Evolutionary conservation across 2,797 vertebrate genomes (phyloP).

Genomic region (Moxostoma hubbsi): DNA sequence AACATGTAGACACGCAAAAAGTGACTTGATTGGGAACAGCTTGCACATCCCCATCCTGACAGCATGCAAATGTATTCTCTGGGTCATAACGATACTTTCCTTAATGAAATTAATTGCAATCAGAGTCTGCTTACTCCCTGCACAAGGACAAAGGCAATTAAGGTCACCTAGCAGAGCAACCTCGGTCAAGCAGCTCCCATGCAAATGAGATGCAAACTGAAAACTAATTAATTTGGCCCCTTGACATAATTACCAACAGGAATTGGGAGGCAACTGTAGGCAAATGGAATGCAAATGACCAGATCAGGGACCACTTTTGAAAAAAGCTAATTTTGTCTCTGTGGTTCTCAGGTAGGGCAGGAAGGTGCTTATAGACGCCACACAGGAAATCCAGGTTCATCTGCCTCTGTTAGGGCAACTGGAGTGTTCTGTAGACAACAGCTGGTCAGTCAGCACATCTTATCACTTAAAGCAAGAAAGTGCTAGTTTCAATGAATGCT

Average conservation of each 20-base stretch:
- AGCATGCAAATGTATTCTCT: conserved; percentile 62
- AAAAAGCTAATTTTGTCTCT: not conserved
- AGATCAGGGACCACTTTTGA: conserved; percentile 64
- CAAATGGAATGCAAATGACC: conserved; percentile 82
- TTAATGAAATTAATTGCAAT: conserved; percentile 68
- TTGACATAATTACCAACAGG: conserved; percentile 82
- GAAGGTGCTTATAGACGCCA: not conserved
- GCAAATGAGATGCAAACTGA: conserved; percentile 82
- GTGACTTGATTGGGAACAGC: conserved; percentile 63
- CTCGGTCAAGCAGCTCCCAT: conserved; percentile 76
- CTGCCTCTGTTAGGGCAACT: conserved; percentile 3
- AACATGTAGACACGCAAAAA: conserved; percentile 51
- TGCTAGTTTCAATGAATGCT: not conserved
- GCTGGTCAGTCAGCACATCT: conserved; percentile 17
- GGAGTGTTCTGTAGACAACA: conserved; percentile 28
- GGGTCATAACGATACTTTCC: conserved; percentile 61
- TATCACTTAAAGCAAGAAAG: conserved; percentile 7
- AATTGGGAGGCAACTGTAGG: conserved; percentile 70
- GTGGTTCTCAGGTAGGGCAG: conserved; percentile 9
- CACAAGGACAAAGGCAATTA: conserved; percentile 66
- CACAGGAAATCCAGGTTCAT: conserved; percentile 5
- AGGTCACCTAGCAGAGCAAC: conserved; percentile 78
- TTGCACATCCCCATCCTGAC: conserved; percentile 57
- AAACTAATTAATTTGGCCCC: conserved; percentile 83
- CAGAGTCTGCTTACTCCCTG: conserved; percentile 54